Base-by-base conservation (phyloP, 2,888 invertebrate genomes). In the Ectropis crepuscularia region DNA sequence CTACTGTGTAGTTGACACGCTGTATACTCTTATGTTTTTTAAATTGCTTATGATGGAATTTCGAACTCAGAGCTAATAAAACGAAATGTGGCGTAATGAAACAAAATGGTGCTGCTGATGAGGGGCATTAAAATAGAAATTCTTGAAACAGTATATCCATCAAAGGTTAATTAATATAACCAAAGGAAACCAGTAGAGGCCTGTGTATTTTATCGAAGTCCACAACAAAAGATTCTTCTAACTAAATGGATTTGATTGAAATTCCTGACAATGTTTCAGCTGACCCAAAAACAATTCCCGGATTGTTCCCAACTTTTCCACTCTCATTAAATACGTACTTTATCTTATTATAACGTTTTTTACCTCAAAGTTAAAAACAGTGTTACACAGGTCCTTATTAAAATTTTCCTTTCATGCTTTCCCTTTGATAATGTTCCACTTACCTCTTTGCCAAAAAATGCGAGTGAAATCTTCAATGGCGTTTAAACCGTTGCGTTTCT, bases 221-320 rank as follows among this genome's bases (percentile, higher is more conserved):
- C 41, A 42, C 59, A 59, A 55, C 59, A 64, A 59, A 62, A 59
- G 54, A 39, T 7, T 45, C 48, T 42, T 55, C 49, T 39, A 42
- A 46, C 10, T 66, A 72, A 76, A 73, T 74, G 61, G 67, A 72
- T 60, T 74, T 72, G 67, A 75, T 79, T 74, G 72, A 71, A 76
- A 77, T 78, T 76, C 71, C 70, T 63, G 28, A 58, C 55, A 65
- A 64, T 61, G 57, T 69, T 57, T 61, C 45, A 65, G 47, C 68
- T 70, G 71, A 71, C 68, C 71, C 61, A 67, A 71, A 74, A 76
- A 76, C 69, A 71, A 75, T 74, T 74, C 74, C 55, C 59, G 65
- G 62, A 74, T 73, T 71, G 72, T 67, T 72, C 72, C 67, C 57
- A 72, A 69, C 65, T 73, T 75, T 59, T 68, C 61, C 57, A 47